These are phyloP conservation scores for Xiphias gladius DNA, from an alignment of 2,113 vertebrate genomes.

Conservation along the genomic window DNA sequence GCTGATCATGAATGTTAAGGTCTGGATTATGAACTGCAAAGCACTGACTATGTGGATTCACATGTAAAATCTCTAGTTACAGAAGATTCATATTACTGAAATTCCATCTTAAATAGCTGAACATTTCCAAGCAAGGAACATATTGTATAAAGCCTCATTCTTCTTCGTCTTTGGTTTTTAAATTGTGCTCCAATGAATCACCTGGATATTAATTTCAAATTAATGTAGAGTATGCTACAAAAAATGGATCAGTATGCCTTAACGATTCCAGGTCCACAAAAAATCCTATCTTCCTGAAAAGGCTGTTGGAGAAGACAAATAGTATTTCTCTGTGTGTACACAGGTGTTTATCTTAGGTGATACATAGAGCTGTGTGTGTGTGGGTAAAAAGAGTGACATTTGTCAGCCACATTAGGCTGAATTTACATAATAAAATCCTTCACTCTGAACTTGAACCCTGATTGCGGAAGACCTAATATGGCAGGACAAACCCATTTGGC, in stretches of 20 bases:
- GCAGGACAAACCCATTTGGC: neutral
- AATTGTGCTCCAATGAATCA: neutral
- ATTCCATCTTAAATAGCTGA: neutral
- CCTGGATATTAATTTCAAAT: neutral
- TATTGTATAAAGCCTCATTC: neutral
- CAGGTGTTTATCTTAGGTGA: neutral
- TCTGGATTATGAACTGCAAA: neutral
- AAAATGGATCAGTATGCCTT: neutral
- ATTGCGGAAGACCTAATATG: neutral
- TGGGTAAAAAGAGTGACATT: too few species aligned
- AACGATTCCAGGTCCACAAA: neutral
- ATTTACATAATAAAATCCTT: neutral
- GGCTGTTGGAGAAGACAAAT: neutral
- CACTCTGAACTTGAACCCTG: neutral
- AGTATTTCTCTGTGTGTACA: too few species aligned
- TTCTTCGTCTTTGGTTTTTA: neutral
- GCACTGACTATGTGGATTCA: too few species aligned
- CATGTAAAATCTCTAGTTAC: neutral
- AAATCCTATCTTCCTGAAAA: neutral
- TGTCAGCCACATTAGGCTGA: neutral
- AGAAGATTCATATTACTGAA: neutral
- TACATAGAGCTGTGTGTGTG: too few species aligned
- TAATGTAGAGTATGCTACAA: neutral
- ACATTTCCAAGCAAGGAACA: neutral
- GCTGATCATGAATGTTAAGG: neutral